These are phyloP conservation scores for Tichodroma muraria DNA, from an alignment of 2,113 vertebrate genomes.

Conservation along the genomic window DNA sequence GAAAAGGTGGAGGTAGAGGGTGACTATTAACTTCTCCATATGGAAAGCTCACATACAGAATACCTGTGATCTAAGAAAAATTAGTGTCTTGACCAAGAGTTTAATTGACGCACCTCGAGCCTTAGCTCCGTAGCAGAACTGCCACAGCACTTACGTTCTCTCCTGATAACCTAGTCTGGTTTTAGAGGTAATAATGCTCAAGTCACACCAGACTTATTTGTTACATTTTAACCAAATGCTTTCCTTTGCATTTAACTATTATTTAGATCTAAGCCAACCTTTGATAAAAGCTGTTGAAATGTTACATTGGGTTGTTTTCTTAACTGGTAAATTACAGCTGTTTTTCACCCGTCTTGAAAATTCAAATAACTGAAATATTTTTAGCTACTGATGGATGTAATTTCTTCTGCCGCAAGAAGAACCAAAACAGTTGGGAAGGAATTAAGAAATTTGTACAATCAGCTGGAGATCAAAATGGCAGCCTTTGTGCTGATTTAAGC, in stretches of 20 bases:
- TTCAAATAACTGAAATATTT: background rate
- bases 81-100: fast-evolving
- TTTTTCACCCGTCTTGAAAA: background rate
- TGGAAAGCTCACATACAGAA: background rate
- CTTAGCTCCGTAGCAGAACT: background rate
- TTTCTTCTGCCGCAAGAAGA: background rate
- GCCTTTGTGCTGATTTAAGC: background rate
- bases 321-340: background rate
- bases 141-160: background rate
- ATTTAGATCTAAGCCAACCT: background rate
- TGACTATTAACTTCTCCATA: background rate
- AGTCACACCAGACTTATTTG: background rate
- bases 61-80: background rate
- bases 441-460: background rate
- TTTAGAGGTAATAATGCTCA: background rate
- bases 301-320: background rate
- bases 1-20: background rate
- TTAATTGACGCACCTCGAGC: background rate
- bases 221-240: background rate
- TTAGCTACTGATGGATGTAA: background rate
- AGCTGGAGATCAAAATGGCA: background rate
- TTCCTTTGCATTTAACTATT: background rate
- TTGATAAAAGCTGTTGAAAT: background rate
- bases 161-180: background rate
- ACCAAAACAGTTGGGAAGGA: background rate